Base-by-base conservation (phyloP, 2,888 invertebrate species). In the Lamellibrachia satsuma region DNA sequence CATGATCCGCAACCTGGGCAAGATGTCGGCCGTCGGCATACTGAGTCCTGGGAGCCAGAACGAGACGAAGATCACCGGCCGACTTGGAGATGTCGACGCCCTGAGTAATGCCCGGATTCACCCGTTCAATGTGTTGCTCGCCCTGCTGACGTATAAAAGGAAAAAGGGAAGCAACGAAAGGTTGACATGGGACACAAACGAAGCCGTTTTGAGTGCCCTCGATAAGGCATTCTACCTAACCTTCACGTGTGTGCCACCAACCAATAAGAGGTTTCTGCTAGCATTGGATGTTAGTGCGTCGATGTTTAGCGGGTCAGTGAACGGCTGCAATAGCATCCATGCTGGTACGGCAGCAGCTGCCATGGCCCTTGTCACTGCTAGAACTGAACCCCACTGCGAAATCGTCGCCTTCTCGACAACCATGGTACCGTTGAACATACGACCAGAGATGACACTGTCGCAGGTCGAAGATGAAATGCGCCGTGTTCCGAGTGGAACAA, bases 271-370 rank as follows among this genome's bases (percentile, higher is more conserved):
- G 91, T 97, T 97, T 94, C 96, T 97, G 94, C 95, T 98, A 75
- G 97, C 97, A 0, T 96, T 97, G 51, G 97, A 97, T 94, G 97
- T 97, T 94, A 97, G 97, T 92, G 97, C 97, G 52, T 95, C 95
- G 51, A 96, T 97, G 96, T 93, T 95, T n/a, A 6, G 6, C 6
- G 95, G 93, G 91, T 95, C 95, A 6, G 97, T 97, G 93, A 96
- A 97, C 94, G 96, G 96, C 7, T 97, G 92, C 60, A 96, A 93
- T 96, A 96, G 94, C 96, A 94, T 97, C 8, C 96, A 96, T 11
- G 97, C 97, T 27, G 95, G 97, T 0, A 97, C 97, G 94, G 97
- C 97, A 95, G 97, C 98, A 92, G 97, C 97, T 91, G 96, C 96
- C 27, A 95, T 97, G 95, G 95, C 95, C 93, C 95, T 96, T 94